Evolutionary conservation across 2,113 vertebrate species (phyloP), one percentile per base, ranked within the genome.

Genomic region (Gila orcuttii): DNA sequence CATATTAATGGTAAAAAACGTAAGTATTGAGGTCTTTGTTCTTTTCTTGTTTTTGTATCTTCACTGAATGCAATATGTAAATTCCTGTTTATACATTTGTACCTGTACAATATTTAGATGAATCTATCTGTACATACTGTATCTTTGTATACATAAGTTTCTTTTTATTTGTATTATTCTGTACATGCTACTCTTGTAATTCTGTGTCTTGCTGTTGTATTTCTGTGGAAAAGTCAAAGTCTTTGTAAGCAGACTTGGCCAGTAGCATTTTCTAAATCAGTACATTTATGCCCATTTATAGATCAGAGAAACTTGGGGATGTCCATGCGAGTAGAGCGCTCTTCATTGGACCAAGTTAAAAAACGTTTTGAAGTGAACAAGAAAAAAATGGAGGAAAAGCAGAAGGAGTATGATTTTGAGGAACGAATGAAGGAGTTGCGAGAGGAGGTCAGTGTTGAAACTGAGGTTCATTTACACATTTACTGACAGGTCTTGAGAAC

Each of bases 1-100:
- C 98, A 99, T 93, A 99, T 99, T 94, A 99, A 99, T 60, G 97
- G 98, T 84, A 99, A 99, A 91, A 99, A 99, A 95, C 98, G 98
- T 99, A 95, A 98, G 97, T 91, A 78, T 77, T 57, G 0, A 1
- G 1, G 12, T 6, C 59, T 83, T 64, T 60, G 2, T 15, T n/a
- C 4, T 10, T n/a, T 82, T 85, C 10, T 84, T 5, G 0, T 17
- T 4, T 7, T 59, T 36, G 76, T 1, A n/a, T 6, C 11, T 73
- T 69, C 17, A 21, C 17, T 1, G 5, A 8, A 73, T 12, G 2
- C 21, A 23, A 42, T 39, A 39, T 69, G 23, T 45, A 6, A 23
- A 12, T 73, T 45, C 4, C 10, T n/a, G 13, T 45, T n/a, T 42
- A 6, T 45, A 45, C 69, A 7, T 23, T 8, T 8, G 1, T 36